phyloP scores from a whole-genome alignment of 2,113 vertebrate genomes.

The Trogon surrucura region DNA sequence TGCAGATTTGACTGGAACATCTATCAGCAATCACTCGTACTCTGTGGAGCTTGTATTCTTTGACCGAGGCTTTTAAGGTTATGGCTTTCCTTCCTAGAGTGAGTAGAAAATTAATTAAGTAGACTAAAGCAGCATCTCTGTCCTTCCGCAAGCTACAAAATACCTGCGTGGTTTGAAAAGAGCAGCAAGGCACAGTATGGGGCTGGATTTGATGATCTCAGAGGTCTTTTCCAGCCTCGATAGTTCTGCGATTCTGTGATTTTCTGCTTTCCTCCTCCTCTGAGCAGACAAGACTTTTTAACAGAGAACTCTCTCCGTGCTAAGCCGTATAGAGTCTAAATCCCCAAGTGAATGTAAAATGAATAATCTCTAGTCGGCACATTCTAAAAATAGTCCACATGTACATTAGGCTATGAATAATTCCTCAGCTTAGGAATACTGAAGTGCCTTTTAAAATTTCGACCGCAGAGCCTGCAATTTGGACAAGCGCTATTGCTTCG shows the following conservation, averaged over 20 bases:
- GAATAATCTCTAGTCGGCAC: slow-evolving; percentile 4
- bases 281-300: neutral
- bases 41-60: neutral
- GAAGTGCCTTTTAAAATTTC: neutral
- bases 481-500: neutral
- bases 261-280: neutral
- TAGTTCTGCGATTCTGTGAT: no score
- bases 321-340: neutral
- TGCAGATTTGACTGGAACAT: neutral
- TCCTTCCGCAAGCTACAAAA: neutral
- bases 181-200: neutral
- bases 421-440: slow-evolving; percentile 16
- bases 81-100: neutral
- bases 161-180: neutral
- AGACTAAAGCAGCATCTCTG: neutral
- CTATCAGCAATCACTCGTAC: neutral
- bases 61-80: neutral
- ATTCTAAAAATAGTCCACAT: slow-evolving; percentile 15
- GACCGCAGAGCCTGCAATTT: neutral
- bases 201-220: no score
- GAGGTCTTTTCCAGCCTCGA: no score
- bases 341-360: slow-evolving; percentile 19
- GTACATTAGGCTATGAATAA: slow-evolving; percentile 44
- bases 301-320: neutral
- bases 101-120: neutral